Evolutionary conservation across 92 coral and sea anemone species (phyloP), one percentile per base, ranked within the genome.

Genomic region (Zoanthus sociatus): DNA sequence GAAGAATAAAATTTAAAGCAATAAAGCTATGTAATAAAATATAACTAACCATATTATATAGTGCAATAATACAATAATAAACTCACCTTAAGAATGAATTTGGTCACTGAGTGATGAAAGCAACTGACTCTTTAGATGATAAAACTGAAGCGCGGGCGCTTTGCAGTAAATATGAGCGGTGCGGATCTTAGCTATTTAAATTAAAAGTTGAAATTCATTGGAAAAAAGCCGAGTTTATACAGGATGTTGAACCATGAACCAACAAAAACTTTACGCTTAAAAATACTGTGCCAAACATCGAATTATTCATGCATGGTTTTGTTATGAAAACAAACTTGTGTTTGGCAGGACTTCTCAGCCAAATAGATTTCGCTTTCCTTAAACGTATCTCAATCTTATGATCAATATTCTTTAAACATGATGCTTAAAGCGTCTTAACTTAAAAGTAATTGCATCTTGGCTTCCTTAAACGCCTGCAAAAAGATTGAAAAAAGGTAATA

Each of bases 351-450:
- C 55, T 18, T 63, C 42, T 63, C 66, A 81, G 46, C 20, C 11
- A 8, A 64, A 81, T 37, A 81, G n/a, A 44, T 5, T 17, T 56
- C 44, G 55, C 84, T 63, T 79, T 60, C 33, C 44, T 8, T 45
- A 55, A 37, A 37, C 42, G 2, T 37, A 37, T 2, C 42, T 4
- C 42, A 37, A 37, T 37, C 42, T 37, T 37, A 37, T 37, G 42
- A 37, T 37, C 42, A 37, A 1, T 50, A 50, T 50, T 50, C 55
- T 50, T 11, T 3, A 50, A 31, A 60, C 37, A 46, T 81, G 42
- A 9, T 42, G 68, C 18, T 79, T 33, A 79, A 79, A 63, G 85
- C 21, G 73, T 60, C 54, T 61, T 20, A 63, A 45, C 47, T 64
- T 70, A 66, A 42, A 50, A 20, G 14, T 81, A 66, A 81, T 64